phyloP scores from a whole-genome alignment of 2,888 invertebrate genomes.

The Synergus itoensis region DNA sequence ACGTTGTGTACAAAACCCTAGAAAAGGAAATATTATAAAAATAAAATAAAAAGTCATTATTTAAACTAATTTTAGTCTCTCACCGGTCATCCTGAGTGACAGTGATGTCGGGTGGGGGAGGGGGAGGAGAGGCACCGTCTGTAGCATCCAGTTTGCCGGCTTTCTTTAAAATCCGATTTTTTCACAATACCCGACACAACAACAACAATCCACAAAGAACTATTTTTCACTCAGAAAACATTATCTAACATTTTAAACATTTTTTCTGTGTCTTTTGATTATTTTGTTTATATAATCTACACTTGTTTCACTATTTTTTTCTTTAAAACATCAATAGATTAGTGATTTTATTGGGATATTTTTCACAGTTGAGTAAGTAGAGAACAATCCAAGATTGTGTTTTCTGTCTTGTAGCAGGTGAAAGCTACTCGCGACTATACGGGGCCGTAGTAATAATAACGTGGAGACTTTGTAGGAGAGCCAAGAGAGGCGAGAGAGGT shows the following conservation, averaged over 20 bases:
- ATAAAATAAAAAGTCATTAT: conserved; percentile 6
- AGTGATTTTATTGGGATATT: conserved; percentile 7
- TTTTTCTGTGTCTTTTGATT: neutral
- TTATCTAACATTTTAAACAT: neutral
- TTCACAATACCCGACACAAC: neutral
- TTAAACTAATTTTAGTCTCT: conserved; percentile 49
- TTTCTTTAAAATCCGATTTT: conserved; percentile 57
- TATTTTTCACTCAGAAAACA: neutral
- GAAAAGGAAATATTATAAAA: neutral
- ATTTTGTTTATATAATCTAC: neutral
- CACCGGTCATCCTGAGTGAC: conserved; percentile 77
- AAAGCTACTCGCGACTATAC: conserved; percentile 34
- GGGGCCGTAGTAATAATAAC: conserved; percentile 27
- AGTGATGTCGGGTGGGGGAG: conserved; percentile 76
- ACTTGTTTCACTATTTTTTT: neutral
- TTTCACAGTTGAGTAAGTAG: conserved; percentile 22
- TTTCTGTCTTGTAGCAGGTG: conserved; percentile 35
- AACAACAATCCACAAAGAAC: conserved; percentile 1
- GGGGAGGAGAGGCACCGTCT: conserved; percentile 74
- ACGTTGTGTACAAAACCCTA: too few relatives aligned
- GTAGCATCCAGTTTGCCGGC: conserved; percentile 78
- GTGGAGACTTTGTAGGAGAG: conserved; percentile 28
- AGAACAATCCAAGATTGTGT: conserved; percentile 33
- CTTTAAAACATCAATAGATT: neutral
- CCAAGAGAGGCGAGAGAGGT: conserved; percentile 32